phyloP scores from a whole-genome alignment of 2,113 vertebrate species.

The Casuarius casuarius region DNA sequence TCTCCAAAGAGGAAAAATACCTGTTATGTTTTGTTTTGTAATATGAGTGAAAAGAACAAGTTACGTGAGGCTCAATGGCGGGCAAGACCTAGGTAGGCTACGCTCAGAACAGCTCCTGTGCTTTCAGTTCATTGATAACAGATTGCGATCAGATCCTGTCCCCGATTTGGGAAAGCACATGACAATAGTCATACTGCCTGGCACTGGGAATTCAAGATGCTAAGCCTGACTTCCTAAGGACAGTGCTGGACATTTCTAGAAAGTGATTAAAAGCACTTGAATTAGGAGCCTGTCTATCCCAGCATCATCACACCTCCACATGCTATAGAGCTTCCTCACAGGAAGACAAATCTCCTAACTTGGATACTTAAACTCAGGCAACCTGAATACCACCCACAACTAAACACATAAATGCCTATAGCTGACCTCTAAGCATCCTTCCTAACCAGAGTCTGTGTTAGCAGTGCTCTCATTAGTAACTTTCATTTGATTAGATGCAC shows the following conservation, averaged over 20 bases:
- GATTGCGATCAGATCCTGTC: neutral
- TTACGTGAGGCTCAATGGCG: neutral
- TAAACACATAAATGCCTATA: neutral
- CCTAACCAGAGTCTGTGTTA: neutral
- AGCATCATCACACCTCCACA: fast-evolving
- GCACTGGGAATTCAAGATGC: no score
- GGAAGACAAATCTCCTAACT: neutral
- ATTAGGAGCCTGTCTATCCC: neutral
- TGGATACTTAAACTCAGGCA: neutral
- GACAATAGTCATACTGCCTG: neutral
- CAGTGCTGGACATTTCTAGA: neutral
- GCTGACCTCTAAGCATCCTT: neutral
- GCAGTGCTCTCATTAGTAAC: neutral
- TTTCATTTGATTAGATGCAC: neutral
- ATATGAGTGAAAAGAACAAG: neutral
- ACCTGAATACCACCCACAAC: neutral
- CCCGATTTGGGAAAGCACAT: neutral
- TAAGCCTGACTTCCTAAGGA: neutral
- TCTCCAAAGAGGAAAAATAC: neutral
- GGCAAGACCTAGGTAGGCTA: neutral
- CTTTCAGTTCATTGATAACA: neutral
- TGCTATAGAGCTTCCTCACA: neutral
- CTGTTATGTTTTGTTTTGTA: neutral
- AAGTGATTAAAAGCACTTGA: neutral
- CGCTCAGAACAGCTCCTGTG: neutral